A percentile compares a stretch with the other conserved stretches of the same genome.
Evolutionary conservation across 2,113 vertebrate genomes (phyloP).

Genomic region (Empidonax traillii): DNA sequence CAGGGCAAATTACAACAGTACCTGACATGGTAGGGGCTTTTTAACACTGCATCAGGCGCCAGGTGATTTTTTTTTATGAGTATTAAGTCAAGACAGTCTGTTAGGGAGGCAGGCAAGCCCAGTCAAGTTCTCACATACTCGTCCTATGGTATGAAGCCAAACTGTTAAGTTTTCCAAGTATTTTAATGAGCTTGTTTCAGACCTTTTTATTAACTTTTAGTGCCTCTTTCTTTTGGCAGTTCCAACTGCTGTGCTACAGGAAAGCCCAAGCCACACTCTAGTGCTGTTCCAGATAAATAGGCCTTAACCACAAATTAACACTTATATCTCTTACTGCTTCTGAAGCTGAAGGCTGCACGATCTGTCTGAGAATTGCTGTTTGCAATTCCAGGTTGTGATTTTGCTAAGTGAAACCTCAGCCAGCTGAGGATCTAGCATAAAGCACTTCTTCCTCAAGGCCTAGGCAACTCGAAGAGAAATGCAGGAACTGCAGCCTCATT

Average conservation of each 20-base stretch:
- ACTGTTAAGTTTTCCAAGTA: slow-evolving; percentile 42
- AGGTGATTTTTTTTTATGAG: slow-evolving; percentile 23
- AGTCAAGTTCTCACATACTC: slow-evolving; percentile 40
- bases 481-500: background rate
- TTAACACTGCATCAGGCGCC: background rate
- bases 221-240: slow-evolving; percentile 18
- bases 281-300: slow-evolving; percentile 18
- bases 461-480: background rate
- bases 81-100: slow-evolving; percentile 25
- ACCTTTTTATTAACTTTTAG: slow-evolving; percentile 54
- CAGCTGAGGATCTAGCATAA: background rate
- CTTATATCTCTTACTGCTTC: background rate
- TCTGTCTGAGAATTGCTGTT: background rate
- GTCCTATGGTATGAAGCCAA: slow-evolving; percentile 13
- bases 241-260: slow-evolving; percentile 14
- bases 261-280: slow-evolving; percentile 12
- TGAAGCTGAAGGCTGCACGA: background rate
- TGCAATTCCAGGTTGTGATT: background rate
- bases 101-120: slow-evolving; percentile 26
- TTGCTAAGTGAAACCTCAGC: background rate
- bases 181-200: slow-evolving; percentile 34
- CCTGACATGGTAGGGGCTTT: slow-evolving; percentile 40
- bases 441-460: background rate
- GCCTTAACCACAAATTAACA: slow-evolving; percentile 47
- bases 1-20: slow-evolving; percentile 34